phyloP scores from a whole-genome alignment of 2,888 invertebrate species.

The Bombylius discolor region DNA sequence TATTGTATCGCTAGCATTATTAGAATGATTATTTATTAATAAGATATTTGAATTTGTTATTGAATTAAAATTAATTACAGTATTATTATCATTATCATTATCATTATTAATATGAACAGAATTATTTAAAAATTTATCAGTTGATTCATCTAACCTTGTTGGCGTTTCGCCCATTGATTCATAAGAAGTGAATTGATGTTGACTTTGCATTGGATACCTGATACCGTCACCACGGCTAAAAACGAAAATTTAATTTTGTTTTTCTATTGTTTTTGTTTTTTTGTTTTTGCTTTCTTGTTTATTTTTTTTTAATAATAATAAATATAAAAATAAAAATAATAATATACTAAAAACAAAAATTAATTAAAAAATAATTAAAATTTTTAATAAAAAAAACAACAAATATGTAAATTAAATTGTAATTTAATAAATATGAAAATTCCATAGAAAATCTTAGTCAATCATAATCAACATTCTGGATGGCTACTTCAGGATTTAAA shows the following conservation, averaged over 20 bases:
- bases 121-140: slow-evolving; percentile 32
- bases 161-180: slow-evolving; percentile 81
- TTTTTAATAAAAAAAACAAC: no score
- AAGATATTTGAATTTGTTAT: background rate
- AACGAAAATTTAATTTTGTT: slow-evolving; percentile 16
- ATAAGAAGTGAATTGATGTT: slow-evolving; percentile 58
- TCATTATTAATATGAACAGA: slow-evolving; percentile 4
- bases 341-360: no score
- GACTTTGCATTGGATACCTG: slow-evolving; percentile 66
- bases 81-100: slow-evolving; percentile 12
- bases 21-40: slow-evolving; percentile 9
- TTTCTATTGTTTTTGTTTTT: background rate
- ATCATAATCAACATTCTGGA: no score
- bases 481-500: no score
- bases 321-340: no score
- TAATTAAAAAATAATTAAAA: no score
- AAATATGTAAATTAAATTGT: no score
- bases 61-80: slow-evolving; percentile 11
- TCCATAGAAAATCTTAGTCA: no score
- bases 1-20: slow-evolving; percentile 5
- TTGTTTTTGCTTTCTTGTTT: background rate
- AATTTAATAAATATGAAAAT: no score
- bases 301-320: background rate
- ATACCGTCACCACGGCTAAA: slow-evolving; percentile 83
- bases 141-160: slow-evolving; percentile 58